These are phyloP conservation scores for Atta cephalotes DNA, from an alignment of 1,140 invertebrate species.

Conservation along the genomic window DNA sequence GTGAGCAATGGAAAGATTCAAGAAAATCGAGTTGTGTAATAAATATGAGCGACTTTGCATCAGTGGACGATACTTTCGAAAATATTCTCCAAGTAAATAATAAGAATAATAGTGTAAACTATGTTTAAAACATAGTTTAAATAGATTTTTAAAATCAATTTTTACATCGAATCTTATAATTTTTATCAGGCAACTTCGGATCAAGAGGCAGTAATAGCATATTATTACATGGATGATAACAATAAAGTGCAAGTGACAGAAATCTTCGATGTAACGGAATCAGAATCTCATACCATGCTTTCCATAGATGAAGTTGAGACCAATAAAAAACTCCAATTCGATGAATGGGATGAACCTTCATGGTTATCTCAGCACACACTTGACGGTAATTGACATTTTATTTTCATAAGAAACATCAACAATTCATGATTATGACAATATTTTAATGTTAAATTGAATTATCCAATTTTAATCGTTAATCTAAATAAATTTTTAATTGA, in stretches of 20 bases:
- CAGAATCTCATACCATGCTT: conserved; percentile 85
- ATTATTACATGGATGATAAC: conserved; percentile 95
- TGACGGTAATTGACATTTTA: conserved; percentile 74
- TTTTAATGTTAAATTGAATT: neutral
- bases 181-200: conserved; percentile 89
- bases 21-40: conserved; percentile 85
- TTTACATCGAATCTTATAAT: neutral
- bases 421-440: neutral
- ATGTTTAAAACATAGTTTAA: conserved; percentile 1
- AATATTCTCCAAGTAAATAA: conserved; percentile 90
- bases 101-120: neutral
- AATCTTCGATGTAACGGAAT: conserved; percentile 94
- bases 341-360: conserved; percentile 86
- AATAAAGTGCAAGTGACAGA: conserved; percentile 95
- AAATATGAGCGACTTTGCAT: conserved; percentile 83
- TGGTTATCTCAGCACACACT: conserved; percentile 82
- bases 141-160: neutral
- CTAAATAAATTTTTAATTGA: neutral
- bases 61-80: conserved; percentile 93
- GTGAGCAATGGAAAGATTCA: conserved; percentile 82
- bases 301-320: conserved; percentile 83
- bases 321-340: conserved; percentile 86
- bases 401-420: neutral
- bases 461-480: neutral
- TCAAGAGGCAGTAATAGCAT: conserved; percentile 95